Evolutionary conservation across 2,113 vertebrate genomes (phyloP), one percentile per base, ranked within the genome.

Genomic region (Irena cyanogastra): DNA sequence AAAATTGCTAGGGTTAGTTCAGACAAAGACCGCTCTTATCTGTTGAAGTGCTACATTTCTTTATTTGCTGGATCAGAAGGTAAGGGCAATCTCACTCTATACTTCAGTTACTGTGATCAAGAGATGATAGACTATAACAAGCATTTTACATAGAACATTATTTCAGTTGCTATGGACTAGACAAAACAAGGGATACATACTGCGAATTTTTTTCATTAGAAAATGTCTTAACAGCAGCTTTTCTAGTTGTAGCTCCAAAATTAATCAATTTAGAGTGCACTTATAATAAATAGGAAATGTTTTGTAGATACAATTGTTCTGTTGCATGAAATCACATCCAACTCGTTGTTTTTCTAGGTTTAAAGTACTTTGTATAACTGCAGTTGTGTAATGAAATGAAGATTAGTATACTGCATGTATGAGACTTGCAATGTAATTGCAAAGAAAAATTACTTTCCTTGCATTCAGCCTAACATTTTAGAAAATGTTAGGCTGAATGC

Each of bases 281-380:
- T 95, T 93, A 87, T 54, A 80, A 87, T 90, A 95, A 97, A 91
- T 52, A 75, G 84, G 94, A 97, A 95, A 88, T 54, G 17, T 86
- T 72, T 82, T 64, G 35, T 64, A 68, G 79, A 82, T 83, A 31
- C 76, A 82, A 57, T 91, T 95, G 61, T 96, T 97, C 93, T 79
- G 54, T 81, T 90, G 63, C 70, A 95, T 92, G 70, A 97, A 97
- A 91, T 94, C 90, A 94, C 93, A 96, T 93, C 90, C 83, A 93
- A 89, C 93, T 97, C 45, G 88, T 89, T 96, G 87, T 94, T 92
- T 93, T 93, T 87, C 65, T 80, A 76, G 54, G 56, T 88, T 60
- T 89, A 89, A 93, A 95, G 88, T 74, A 89, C 59, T 83, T 93
- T 93, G 56, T 87, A 35, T 90, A 95, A 96, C 77, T 89, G 93